A percentile compares a stretch with the other conserved stretches of the same genome.
Conservation (phyloP, 2,113 vertebrate genomes). For the Anhinga anhinga region DNA sequence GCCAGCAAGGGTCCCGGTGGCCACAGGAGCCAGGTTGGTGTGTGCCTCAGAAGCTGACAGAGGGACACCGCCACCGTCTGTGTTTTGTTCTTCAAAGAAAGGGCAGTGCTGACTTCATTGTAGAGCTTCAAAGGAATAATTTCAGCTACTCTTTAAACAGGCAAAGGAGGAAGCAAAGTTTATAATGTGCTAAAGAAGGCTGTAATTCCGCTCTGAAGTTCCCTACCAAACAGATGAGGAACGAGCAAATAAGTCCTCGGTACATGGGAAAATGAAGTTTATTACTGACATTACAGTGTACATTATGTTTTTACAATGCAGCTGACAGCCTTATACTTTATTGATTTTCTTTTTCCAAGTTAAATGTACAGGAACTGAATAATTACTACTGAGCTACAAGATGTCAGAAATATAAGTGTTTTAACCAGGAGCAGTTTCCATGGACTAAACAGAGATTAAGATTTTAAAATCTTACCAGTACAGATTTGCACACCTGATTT, state of each 20-base stretch:
- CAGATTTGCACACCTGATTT: neutral
- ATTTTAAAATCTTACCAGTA: neutral
- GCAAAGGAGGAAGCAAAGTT: constrained; percentile 33
- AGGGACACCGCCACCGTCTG: neutral
- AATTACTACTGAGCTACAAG: constrained; percentile 58
- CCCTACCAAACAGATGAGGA: neutral
- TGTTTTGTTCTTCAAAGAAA: constrained; percentile 57
- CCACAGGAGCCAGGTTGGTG: neutral
- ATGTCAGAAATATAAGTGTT: constrained; percentile 48
- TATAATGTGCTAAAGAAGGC: neutral
- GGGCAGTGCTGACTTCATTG: constrained; percentile 25
- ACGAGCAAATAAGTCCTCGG: neutral
- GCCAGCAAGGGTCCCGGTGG: neutral
- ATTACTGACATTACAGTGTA: constrained; percentile 69
- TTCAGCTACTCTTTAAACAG: constrained; percentile 6
- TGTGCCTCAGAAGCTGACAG: neutral
- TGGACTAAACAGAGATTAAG: neutral
- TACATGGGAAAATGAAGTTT: constrained; percentile 68
- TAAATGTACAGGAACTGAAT: constrained; percentile 65
- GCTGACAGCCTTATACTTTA: constrained; percentile 62
- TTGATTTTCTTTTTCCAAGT: constrained; percentile 31
- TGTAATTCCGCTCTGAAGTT: neutral
- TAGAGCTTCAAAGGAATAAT: constrained; percentile 34
- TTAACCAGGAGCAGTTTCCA: constrained; percentile 44
- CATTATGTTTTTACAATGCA: constrained; percentile 47